These are phyloP conservation scores for Cephus spinipes DNA, from an alignment of 2,888 invertebrate species.

Conservation along the genomic window DNA sequence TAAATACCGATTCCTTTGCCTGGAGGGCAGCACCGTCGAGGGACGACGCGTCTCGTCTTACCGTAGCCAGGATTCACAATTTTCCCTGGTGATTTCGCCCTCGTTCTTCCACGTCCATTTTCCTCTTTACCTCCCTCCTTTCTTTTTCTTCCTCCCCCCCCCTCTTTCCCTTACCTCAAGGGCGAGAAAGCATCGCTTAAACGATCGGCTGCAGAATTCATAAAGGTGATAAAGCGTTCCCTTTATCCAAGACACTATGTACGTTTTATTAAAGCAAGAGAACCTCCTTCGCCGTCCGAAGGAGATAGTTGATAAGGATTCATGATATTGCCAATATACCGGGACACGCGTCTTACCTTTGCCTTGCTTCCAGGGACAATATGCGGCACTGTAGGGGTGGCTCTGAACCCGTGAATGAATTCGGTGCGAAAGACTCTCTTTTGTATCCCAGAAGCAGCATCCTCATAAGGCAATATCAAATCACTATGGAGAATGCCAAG, in stretches of 20 bases:
- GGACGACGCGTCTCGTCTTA: too few relatives aligned
- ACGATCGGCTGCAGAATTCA: neutral
- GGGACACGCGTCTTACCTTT: slow-evolving; percentile 6
- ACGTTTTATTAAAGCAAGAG: slow-evolving; percentile 4
- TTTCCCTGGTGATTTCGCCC: too few relatives aligned
- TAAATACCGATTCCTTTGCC: too few relatives aligned
- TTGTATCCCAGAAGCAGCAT: neutral
- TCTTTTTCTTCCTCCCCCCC: too few relatives aligned
- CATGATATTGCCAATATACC: slow-evolving; percentile 7
- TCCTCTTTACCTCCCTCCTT: too few relatives aligned
- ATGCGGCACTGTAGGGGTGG: neutral
- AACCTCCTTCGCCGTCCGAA: neutral
- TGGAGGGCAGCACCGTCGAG: too few relatives aligned
- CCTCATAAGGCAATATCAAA: slow-evolving; percentile 3
- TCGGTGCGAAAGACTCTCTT: slow-evolving; percentile 5
- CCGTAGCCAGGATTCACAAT: too few relatives aligned
- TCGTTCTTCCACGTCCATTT: too few relatives aligned
- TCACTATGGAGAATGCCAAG: neutral
- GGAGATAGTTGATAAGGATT: slow-evolving; percentile 7
- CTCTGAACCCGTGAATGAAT: neutral
- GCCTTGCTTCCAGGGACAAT: slow-evolving; percentile 1
- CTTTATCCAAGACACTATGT: neutral
- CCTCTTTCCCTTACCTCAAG: neutral
- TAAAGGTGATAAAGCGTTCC: slow-evolving; percentile 1
- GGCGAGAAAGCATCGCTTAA: neutral